Base-by-base conservation (phyloP, 2,113 vertebrate species). In the Limnothrissa miodon region DNA sequence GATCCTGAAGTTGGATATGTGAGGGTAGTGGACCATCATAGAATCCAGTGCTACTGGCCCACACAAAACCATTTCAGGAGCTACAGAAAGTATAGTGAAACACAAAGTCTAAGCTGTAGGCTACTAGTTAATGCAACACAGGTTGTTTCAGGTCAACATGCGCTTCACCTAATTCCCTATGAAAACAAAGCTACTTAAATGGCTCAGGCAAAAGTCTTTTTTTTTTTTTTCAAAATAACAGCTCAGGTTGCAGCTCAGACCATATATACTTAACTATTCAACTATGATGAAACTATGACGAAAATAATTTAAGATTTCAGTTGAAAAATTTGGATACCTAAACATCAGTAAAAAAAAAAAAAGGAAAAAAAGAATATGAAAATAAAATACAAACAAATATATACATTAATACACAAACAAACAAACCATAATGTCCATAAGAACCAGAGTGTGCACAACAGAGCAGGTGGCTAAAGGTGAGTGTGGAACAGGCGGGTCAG, bases 391-490 rank as follows among this genome's bases (percentile, higher is more conserved):
- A 48, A 15, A 9, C 46, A 48, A 15, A 48, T 48, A 56, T 56
- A 56, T 23, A 25, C 17, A 90, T 56, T 56, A 70, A 29, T 25
- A 46, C 42, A 90, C 48, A 53, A 89, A 87, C 46, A 48, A 48
- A 48, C 8, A 48, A 13, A 48, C 46, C 59, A 11, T 25, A 66
- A 29, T 33, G 17, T 29, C 10, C 11, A 17, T 36, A 36, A 17
- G 66, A 23, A 74, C 15, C 66, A 70, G 4, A 36, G 29, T 36
- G 2, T 17, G 13, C 29, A 33, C 15, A 13, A 11, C 1, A 11
- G 62, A 70, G 62, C 15, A 29, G 11, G 29, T 25, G 62, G 5
- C 25, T 33, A 59, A 9, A 25, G 59, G n/a, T 70, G 13, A n/a
- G 25, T 29, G 45, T 42, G 84, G 82, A 25, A 81, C 80, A 78